Conservation (phyloP, 2,113 vertebrate species). For the Pelodiscus sinensis region DNA sequence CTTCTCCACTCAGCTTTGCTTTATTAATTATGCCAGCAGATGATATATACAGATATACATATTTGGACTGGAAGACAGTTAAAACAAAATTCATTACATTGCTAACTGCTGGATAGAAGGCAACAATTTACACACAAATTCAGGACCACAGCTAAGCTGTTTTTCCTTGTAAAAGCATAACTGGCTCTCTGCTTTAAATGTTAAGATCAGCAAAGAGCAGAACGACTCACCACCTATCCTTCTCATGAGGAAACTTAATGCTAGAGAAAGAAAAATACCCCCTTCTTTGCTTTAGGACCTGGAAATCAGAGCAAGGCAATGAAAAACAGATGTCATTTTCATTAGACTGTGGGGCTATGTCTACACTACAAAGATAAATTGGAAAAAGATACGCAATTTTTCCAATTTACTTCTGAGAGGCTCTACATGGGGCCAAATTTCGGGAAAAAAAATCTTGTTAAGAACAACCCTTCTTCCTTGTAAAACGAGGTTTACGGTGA, state of each 20-base stretch:
- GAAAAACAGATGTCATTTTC: background rate
- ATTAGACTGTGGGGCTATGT: fast-evolving
- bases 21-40: constrained; percentile 46
- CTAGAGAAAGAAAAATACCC: background rate
- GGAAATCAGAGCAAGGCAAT: background rate
- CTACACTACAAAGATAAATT: too few species aligned
- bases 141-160: background rate
- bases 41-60: background rate
- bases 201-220: background rate
- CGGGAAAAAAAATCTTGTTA: too few species aligned
- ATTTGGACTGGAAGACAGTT: constrained; percentile 7
- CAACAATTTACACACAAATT: background rate
- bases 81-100: background rate
- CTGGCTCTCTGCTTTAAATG: constrained; percentile 3
- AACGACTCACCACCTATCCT: background rate
- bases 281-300: background rate
- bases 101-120: constrained; percentile 9
- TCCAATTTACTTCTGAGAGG: too few species aligned
- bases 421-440: background rate
- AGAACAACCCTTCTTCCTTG: too few species aligned
- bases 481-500: too few species aligned
- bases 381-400: too few species aligned
- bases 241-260: background rate
- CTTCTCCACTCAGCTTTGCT: constrained; percentile 29
- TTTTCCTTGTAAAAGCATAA: constrained; percentile 14